These are phyloP conservation scores for Dromococcyx pavoninus DNA, from an alignment of 2,797 vertebrate species.

Conservation along the genomic window DNA sequence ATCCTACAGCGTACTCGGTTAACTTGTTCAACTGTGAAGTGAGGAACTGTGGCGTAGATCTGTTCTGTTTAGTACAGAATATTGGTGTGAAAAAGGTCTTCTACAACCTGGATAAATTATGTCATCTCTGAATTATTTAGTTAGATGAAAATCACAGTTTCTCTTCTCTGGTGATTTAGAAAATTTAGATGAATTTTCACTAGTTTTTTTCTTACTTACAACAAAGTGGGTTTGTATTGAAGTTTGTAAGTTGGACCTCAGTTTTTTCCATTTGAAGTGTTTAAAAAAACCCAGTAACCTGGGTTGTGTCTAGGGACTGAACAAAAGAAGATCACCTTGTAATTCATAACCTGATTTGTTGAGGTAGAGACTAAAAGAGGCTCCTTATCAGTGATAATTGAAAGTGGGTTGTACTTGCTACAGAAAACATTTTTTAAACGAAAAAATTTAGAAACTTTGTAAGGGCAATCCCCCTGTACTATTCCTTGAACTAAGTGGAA, in stretches of 20 bases:
- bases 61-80: not conserved
- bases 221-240: not conserved
- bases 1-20: not conserved
- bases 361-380: not conserved
- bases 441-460: not conserved
- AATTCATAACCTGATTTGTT: conserved; percentile 21
- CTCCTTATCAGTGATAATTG: not conserved
- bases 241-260: not conserved
- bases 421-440: not conserved
- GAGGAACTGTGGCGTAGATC: not conserved
- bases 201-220: not conserved
- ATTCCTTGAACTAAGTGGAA: not conserved
- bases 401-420: not conserved
- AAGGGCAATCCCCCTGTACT: not conserved
- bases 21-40: not conserved
- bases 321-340: not conserved
- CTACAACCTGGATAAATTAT: not conserved
- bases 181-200: not conserved
- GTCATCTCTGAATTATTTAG: not conserved
- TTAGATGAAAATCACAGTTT: not conserved
- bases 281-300: not conserved
- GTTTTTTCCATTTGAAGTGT: not conserved
- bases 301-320: not conserved
- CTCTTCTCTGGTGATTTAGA: not conserved
- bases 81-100: not conserved